Evolutionary conservation across 2,888 invertebrate species (phyloP).

Genomic region (Amblyjoppa proteus): DNA sequence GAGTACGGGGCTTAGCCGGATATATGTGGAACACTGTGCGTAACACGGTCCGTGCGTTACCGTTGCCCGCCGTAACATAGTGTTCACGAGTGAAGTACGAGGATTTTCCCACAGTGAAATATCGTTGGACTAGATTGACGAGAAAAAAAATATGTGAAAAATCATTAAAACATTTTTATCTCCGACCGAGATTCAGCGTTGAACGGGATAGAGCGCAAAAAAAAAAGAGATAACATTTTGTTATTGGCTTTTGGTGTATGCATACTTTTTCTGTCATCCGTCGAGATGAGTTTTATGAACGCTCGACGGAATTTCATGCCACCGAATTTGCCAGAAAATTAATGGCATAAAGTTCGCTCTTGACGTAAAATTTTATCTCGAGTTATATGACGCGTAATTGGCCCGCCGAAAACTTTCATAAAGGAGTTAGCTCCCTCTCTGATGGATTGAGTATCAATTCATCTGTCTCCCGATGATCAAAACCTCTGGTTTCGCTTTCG

Average conservation of each 20-base stretch:
- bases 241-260: not conserved
- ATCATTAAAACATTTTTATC: not conserved
- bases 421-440: not conserved
- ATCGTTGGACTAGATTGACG: not conserved
- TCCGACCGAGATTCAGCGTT: not conserved
- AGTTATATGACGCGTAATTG: not conserved
- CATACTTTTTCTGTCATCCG: not conserved
- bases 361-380: not conserved
- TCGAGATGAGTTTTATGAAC: not conserved
- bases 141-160: slow-evolving; percentile 19
- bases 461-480: not conserved
- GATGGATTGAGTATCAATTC: not conserved
- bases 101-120: slow-evolving; percentile 9
- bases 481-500: not conserved
- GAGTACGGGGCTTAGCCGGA: slow-evolving; percentile 20
- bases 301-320: not conserved
- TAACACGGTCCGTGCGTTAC: not conserved
- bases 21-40: slow-evolving; percentile 7
- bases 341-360: not conserved
- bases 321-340: not conserved
- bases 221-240: not conserved
- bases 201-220: not conserved
- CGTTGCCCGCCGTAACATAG: not conserved
- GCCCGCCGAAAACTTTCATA: not conserved
- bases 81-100: slow-evolving; percentile 1